phyloP scores from a whole-genome alignment of 2,797 vertebrate species.

The Enteromius anoplus region DNA sequence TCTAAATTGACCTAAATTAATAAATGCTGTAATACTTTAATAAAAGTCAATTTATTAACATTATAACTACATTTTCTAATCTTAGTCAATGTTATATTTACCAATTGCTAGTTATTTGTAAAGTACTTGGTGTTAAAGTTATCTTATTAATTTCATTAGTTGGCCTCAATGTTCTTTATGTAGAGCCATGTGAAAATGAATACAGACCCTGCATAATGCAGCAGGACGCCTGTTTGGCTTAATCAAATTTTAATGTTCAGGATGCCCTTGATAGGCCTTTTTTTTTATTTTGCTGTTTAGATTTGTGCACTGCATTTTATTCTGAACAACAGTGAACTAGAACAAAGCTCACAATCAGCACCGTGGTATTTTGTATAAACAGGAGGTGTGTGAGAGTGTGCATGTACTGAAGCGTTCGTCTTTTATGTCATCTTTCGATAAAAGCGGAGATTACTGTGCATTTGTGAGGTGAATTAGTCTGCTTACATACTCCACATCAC shows the following conservation, averaged over 20 bases:
- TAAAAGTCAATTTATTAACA: background rate
- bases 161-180: background rate
- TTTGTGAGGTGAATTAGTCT: slow-evolving; percentile 36
- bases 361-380: slow-evolving; percentile 14
- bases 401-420: background rate
- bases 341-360: slow-evolving; percentile 51
- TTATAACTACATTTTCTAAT: background rate
- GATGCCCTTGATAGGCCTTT: background rate
- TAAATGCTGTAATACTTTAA: background rate
- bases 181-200: background rate
- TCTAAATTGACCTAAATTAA: background rate
- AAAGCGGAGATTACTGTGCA: slow-evolving; percentile 40
- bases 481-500: slow-evolving; percentile 28
- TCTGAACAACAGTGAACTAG: slow-evolving; percentile 22
- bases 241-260: slow-evolving; percentile 29
- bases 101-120: background rate
- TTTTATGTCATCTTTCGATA: slow-evolving; percentile 21
- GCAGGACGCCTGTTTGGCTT: slow-evolving; percentile 7
- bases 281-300: background rate
- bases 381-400: background rate
- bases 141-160: background rate
- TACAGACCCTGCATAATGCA: slow-evolving; percentile 29
- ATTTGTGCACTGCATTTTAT: background rate
- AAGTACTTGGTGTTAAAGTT: background rate
- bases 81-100: background rate